Conservation (phyloP, 2,888 invertebrate genomes). For the Pedicia rivosa region DNA sequence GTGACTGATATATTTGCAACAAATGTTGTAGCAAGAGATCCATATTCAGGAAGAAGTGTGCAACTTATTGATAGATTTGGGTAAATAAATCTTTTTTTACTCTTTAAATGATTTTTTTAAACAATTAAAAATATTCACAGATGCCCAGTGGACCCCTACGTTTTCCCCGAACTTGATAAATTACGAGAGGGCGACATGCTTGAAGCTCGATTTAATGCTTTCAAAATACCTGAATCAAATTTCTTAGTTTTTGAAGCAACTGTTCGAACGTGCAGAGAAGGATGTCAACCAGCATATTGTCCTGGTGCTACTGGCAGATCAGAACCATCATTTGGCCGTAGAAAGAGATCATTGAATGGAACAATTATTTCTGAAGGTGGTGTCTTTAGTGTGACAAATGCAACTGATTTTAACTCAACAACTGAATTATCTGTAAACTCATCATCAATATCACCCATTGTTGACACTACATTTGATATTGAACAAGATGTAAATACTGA, state of each 20-base stretch:
- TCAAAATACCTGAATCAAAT: conserved; percentile 88
- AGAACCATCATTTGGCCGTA: conserved; percentile 68
- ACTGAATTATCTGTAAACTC: background rate
- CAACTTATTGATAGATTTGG: conserved; percentile 80
- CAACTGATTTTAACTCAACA: conserved; percentile 16
- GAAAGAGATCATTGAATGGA: conserved; percentile 37
- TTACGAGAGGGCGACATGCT: conserved; percentile 72
- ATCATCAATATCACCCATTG: background rate
- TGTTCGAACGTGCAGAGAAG: conserved; percentile 73
- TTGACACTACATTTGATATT: conserved; percentile 11
- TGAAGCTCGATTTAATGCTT: conserved; percentile 84
- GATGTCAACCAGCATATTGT: conserved; percentile 82
- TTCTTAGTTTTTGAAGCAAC: conserved; percentile 87
- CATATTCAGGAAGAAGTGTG: conserved; percentile 78
- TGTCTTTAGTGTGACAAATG: conserved; percentile 10
- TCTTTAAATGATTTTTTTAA: background rate
- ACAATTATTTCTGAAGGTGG: conserved; percentile 15
- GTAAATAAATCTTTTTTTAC: conserved; percentile 32
- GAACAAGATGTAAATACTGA: conserved; percentile 23
- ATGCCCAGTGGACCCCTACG: conserved; percentile 81
- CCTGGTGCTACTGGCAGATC: conserved; percentile 61
- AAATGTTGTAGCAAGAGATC: conserved; percentile 83
- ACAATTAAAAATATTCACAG: conserved; percentile 32
- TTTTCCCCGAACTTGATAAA: conserved; percentile 80
- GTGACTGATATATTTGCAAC: conserved; percentile 83